Conservation (phyloP, 2,113 vertebrate species). For the Microcebus lehilahytsara region DNA sequence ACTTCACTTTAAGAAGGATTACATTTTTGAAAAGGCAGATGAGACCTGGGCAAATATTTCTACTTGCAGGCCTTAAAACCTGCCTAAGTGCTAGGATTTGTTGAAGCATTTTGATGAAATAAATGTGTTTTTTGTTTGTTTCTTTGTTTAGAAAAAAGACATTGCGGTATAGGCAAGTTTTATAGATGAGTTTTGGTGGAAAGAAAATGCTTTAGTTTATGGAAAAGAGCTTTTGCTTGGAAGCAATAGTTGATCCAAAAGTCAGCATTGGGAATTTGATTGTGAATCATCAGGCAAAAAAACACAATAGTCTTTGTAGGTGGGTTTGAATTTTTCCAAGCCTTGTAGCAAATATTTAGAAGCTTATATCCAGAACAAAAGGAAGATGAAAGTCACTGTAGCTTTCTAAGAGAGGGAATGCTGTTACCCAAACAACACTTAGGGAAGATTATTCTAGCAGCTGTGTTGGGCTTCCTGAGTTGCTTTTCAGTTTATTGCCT, state of each 20-base stretch:
- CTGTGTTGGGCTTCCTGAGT: conserved; percentile 69
- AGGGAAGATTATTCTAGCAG: conserved; percentile 65
- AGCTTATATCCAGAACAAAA: conserved; percentile 54
- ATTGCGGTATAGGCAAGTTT: not conserved
- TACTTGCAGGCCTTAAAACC: not conserved
- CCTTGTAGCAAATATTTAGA: conserved; percentile 44
- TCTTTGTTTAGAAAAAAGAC: not conserved
- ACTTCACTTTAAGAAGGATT: not conserved
- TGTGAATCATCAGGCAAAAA: not conserved
- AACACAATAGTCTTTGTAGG: conserved; percentile 1
- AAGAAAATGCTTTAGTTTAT: not conserved
- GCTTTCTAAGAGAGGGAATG: conserved; percentile 62
- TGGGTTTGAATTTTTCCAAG: conserved; percentile 45
- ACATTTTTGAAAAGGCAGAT: not conserved
- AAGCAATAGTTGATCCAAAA: not conserved
- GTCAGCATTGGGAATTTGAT: not conserved
- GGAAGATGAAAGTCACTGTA: conserved; percentile 54
- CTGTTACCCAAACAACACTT: conserved; percentile 70
- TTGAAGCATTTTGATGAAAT: not conserved
- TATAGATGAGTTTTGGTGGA: not conserved
- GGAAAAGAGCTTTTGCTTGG: not conserved
- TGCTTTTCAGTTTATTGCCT: conserved; percentile 71
- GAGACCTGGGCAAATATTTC: not conserved
- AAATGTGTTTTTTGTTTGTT: not conserved
- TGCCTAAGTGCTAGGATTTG: not conserved